Base-by-base conservation (phyloP, 2,888 invertebrate species). In the Tyria jacobaeae region DNA sequence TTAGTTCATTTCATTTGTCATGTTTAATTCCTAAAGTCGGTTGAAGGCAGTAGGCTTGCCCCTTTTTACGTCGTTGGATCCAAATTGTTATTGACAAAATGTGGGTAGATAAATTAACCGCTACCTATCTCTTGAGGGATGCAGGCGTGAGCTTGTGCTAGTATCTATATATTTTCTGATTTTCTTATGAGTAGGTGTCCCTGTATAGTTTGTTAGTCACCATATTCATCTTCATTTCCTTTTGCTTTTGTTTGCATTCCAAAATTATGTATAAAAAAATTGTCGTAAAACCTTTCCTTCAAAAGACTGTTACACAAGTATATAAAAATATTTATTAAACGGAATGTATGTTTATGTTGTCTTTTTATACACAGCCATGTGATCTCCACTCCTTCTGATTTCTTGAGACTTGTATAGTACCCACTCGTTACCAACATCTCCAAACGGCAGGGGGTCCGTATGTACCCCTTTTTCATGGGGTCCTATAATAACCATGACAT, bases 371-470 rank as follows among this genome's bases (percentile, higher is more conserved):
- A 96, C 90, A 24, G 95, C 95, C 71, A 97, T 96, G 80, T 95
- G 95, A 87, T 97, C 96, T 70, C 92, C 90, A 48, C 95, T 95
- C 65, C 91, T 85, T 70, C 94, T 93, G 51, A 97, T 95, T 89
- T 96, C 94, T 76, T 95, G 94, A 55, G 87, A 92, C 24, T 87
- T 85, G n/a, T 87, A 80, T 12, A 97, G 83, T 34, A 72, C 80
- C 97, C 97, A 97, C 1, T 89, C 86, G 0, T 89, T 84, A 59
- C 95, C 92, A 62, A 95, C 89, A 50, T 89, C 85, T 55, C 94
- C 94, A 73, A 97, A 95, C 0, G 97, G 97, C 74, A 94, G 89
- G 0, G 97, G 97, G 77, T 96, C 95, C 0, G 97, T 96, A 76
- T 96, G 95, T 9, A 96, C 95, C 14, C 95, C 94, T 59, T 94